Percentiles rank a stretch among this genome's conserved stretches.
phyloP scores from a whole-genome alignment of 2,797 vertebrate species.

The Diplodus puntazzo region DNA sequence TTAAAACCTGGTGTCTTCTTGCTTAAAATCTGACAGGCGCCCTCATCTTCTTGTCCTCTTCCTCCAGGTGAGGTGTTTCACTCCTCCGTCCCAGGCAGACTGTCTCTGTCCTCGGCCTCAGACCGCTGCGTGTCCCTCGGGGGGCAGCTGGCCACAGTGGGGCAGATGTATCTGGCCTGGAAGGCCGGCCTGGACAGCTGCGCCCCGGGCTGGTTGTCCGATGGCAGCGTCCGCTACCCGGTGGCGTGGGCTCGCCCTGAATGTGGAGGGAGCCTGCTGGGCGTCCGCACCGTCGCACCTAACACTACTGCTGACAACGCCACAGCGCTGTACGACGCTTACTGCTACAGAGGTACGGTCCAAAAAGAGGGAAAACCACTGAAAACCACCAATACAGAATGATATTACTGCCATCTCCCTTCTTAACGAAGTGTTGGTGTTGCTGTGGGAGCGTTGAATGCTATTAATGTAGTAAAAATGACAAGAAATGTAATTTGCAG shows the following conservation, averaged over 20 bases:
- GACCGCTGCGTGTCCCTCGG: conserved; percentile 88
- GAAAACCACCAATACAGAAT: background rate
- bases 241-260: conserved; percentile 87
- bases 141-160: conserved; percentile 89
- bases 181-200: conserved; percentile 91
- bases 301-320: conserved; percentile 85
- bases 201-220: conserved; percentile 94
- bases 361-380: background rate
- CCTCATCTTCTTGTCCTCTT: conserved; percentile 18
- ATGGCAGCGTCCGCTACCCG: conserved; percentile 92
- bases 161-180: conserved; percentile 95
- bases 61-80: conserved; percentile 85
- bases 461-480: conserved; percentile 48
- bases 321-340: conserved; percentile 87
- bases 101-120: conserved; percentile 87
- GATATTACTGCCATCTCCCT: conserved; percentile 22
- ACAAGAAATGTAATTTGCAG: conserved; percentile 61
- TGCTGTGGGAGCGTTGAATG: conserved; percentile 33
- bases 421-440: conserved; percentile 2
- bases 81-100: conserved; percentile 82
- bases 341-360: conserved; percentile 92
- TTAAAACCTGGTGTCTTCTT: background rate
- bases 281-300: conserved; percentile 87
- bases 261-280: conserved; percentile 87
- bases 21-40: conserved; percentile 6